These are phyloP conservation scores for Rhopalosiphum nymphaeae DNA, from an alignment of 2,888 invertebrate species.

Conservation along the genomic window DNA sequence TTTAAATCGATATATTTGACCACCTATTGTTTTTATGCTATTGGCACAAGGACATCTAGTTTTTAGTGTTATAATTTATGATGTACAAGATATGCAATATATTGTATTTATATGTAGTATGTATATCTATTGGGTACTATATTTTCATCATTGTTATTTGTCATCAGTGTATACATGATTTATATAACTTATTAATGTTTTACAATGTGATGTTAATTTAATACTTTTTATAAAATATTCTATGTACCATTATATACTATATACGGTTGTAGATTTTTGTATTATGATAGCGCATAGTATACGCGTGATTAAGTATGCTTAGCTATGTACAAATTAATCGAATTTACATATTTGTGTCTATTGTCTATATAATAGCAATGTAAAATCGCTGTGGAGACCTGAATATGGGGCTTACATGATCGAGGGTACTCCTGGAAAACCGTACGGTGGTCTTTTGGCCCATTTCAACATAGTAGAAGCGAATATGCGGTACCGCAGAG, in stretches of 20 bases:
- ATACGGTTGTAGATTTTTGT: neutral
- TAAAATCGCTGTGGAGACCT: conserved; percentile 94
- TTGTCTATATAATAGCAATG: conserved; percentile 72
- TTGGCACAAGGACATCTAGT: conserved; percentile 35
- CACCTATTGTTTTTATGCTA: conserved; percentile 18
- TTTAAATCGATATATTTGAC: conserved; percentile 47
- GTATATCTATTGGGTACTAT: neutral
- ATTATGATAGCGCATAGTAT: neutral
- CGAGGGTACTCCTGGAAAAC: conserved; percentile 97
- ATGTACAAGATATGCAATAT: neutral
- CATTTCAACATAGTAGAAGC: conserved; percentile 99
- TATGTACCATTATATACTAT: neutral
- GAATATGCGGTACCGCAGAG: conserved; percentile 92
- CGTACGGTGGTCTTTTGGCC: conserved; percentile 93
- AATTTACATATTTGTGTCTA: neutral
- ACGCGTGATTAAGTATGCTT: neutral
- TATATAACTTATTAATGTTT: neutral
- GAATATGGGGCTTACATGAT: conserved; percentile 99
- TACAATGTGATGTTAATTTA: neutral
- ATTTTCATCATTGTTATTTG: neutral
- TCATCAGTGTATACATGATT: neutral
- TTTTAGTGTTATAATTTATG: neutral
- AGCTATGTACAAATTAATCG: neutral
- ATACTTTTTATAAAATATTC: neutral
- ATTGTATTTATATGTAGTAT: neutral